Conservation (phyloP, 1,140 invertebrate genomes). For the Cryptotermes secundus region DNA sequence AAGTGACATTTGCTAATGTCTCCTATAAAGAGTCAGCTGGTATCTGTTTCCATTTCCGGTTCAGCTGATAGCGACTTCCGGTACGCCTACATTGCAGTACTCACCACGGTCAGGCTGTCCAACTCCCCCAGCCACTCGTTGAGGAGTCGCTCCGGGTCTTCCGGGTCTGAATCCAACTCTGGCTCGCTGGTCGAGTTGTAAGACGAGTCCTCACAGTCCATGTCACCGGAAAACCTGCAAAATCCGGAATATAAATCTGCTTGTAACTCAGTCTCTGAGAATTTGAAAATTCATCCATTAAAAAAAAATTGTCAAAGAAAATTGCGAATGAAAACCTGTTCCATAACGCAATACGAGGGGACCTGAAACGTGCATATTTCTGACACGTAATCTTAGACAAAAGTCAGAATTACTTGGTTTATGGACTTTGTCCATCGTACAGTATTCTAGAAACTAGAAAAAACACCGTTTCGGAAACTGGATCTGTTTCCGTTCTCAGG, state of each 20-base stretch:
- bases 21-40: not conserved
- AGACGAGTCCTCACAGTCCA: slow-evolving; percentile 21
- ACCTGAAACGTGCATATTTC: too few species aligned
- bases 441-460: too few species aligned
- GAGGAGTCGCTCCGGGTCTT: slow-evolving; percentile 61
- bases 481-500: too few species aligned
- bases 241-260: not conserved
- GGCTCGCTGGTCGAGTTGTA: slow-evolving; percentile 28
- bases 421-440: too few species aligned
- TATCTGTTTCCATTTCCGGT: not conserved
- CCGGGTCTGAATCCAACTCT: slow-evolving; percentile 39
- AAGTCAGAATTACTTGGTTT: too few species aligned
- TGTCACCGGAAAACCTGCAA: not conserved
- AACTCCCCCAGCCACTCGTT: slow-evolving; percentile 67
- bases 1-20: not conserved
- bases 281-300: too few species aligned
- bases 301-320: too few species aligned
- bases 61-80: not conserved
- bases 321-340: too few species aligned
- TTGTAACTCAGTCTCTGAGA: not conserved
- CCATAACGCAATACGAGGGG: not conserved
- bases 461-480: too few species aligned
- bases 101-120: slow-evolving; percentile 63
- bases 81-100: slow-evolving; percentile 41
- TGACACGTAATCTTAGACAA: too few species aligned